Percentiles rank a stretch among this genome's conserved stretches.
These are phyloP conservation scores for Daboia siamensis DNA, from an alignment of 2,113 vertebrate genomes.

Conservation along the genomic window DNA sequence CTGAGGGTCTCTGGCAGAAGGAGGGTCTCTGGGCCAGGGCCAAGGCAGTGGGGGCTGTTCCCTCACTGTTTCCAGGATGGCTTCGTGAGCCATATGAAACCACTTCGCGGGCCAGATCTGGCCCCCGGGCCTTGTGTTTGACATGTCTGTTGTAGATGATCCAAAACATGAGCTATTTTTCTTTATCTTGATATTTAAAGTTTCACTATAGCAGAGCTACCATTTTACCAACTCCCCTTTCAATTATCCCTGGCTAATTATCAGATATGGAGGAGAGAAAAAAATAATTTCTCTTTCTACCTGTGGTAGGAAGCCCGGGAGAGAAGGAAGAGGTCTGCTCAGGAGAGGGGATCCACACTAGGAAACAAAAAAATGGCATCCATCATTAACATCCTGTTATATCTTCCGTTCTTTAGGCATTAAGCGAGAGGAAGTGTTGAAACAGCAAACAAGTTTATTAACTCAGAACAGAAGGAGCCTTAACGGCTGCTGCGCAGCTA, in stretches of 20 bases:
- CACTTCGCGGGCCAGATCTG: too few species aligned
- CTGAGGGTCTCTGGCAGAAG: too few species aligned
- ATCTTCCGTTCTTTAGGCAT: too few species aligned
- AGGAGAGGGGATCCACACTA: background rate
- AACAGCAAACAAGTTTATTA: too few species aligned
- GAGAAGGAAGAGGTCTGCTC: background rate
- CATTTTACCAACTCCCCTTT: background rate
- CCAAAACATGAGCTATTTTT: background rate
- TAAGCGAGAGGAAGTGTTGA: too few species aligned
- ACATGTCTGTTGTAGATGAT: background rate
- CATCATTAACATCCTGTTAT: background rate
- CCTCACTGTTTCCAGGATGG: too few species aligned
- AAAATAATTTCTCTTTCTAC: background rate
- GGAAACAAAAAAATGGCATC: background rate
- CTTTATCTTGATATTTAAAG: background rate
- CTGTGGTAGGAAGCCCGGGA: background rate
- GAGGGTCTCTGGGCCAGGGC: too few species aligned
- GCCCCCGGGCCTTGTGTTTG: too few species aligned
- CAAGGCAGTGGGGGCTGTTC: too few species aligned
- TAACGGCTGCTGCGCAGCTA: too few species aligned
- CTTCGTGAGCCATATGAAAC: too few species aligned
- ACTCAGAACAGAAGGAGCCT: too few species aligned
- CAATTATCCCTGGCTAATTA: background rate
- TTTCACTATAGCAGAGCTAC: background rate
- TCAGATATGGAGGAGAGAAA: background rate